Evolutionary conservation across 2,797 vertebrate genomes (phyloP), one percentile per base, ranked within the genome.

Genomic region (Microctenopoma lineatum): DNA sequence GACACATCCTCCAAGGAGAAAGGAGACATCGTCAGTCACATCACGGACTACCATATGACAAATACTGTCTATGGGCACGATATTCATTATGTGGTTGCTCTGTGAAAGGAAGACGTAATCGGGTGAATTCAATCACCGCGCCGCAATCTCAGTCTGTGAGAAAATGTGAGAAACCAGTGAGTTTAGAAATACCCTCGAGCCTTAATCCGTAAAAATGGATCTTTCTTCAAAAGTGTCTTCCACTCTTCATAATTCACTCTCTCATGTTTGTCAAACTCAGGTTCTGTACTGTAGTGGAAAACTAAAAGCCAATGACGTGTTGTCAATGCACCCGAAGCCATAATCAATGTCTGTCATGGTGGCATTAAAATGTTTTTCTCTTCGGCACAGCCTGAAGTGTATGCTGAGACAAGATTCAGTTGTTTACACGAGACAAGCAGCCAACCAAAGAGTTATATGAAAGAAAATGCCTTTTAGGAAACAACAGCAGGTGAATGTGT

Each of bases 161-260:
- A 66, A 79, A 67, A 44, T 54, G 46, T 34, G 45, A 71, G 54
- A 52, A 21, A 59, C 60, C 73, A 27, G 69, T 52, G 52, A 55
- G 54, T 66, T 60, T 63, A 18, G n/a, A 53, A 63, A 72, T 36
- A 13, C 21, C 21, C 21, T 21, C 21, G 21, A 21, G 91, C 92
- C 89, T 93, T 94, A 92, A 91, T 68, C 21, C 80, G 80, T 59
- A 47, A 77, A 59, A 51, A 39, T 18, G 38, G 61, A 64, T 44
- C 50, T 65, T 79, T 84, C 86, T 46, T 78, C 55, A 50, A 73
- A 57, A 83, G 58, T 62, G 29, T 84, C 73, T 79, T 84, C 59
- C 66, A 75, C 77, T 73, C 51, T 58, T 72, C 53, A 53, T 46
- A 56, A 69, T 16, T 65, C 16, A 8, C 75, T 56, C 42, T 51